Conservation (phyloP, 2,888 invertebrate genomes). For the Macrophya alboannulata region DNA sequence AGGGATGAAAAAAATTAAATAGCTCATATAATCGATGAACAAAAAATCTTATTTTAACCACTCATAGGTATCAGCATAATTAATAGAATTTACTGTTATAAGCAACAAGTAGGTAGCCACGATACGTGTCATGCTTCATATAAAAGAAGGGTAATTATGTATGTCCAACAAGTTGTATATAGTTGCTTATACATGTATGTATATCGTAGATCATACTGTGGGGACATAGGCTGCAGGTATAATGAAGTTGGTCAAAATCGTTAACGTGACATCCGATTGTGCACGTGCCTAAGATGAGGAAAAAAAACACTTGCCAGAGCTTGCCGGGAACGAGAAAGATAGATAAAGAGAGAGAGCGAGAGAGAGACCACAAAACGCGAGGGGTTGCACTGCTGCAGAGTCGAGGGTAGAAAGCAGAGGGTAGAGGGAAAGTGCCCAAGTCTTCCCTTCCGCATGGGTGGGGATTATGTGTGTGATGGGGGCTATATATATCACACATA, state of each 20-base stretch:
- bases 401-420: slow-evolving; percentile 30
- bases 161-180: slow-evolving; percentile 23
- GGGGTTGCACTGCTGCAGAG: slow-evolving; percentile 27
- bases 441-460: slow-evolving; percentile 42
- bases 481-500: slow-evolving; percentile 23
- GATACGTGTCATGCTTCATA: not conserved
- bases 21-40: not conserved
- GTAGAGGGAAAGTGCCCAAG: slow-evolving; percentile 14
- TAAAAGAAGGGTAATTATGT: slow-evolving; percentile 7
- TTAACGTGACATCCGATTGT: slow-evolving; percentile 40
- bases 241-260: slow-evolving; percentile 46
- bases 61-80: not conserved
- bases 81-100: not conserved
- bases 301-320: slow-evolving; percentile 45
- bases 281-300: slow-evolving; percentile 35
- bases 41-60: not conserved
- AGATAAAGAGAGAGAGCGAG: too few species aligned
- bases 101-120: slow-evolving; percentile 39
- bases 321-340: slow-evolving; percentile 35
- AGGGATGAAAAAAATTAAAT: not conserved
- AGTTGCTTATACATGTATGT: not conserved
- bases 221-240: not conserved
- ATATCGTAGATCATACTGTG: not conserved
- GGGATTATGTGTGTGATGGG: slow-evolving; percentile 30
- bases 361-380: slow-evolving; percentile 39